phyloP scores from a whole-genome alignment of 1,140 invertebrate species.

The Ptiloglossa arizonensis region DNA sequence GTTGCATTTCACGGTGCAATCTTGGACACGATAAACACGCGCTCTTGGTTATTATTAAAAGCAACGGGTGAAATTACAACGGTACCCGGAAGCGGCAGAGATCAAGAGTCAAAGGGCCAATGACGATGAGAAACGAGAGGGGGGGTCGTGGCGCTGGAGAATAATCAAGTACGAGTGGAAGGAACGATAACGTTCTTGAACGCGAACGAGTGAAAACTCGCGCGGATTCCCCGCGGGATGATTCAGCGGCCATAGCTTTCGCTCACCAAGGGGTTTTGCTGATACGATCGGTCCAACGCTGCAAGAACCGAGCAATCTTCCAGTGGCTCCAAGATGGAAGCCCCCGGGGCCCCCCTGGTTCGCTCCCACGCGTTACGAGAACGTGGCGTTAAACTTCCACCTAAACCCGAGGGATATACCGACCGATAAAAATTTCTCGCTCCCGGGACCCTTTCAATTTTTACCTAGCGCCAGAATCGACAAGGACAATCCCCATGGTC shows the following conservation, averaged over 20 bases:
- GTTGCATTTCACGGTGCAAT: too few relatives aligned
- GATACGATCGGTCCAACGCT: conserved; percentile 25
- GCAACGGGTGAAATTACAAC: too few relatives aligned
- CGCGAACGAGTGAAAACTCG: conserved; percentile 25
- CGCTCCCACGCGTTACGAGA: not conserved
- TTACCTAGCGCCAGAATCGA: not conserved
- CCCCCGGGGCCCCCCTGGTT: not conserved
- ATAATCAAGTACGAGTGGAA: conserved; percentile 35
- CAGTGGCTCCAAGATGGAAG: not conserved
- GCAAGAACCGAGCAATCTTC: conserved; percentile 25
- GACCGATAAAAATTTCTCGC: conserved; percentile 17
- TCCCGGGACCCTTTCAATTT: not conserved
- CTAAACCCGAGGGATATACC: not conserved
- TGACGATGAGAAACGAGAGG: not conserved
- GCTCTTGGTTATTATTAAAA: too few relatives aligned
- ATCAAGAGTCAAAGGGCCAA: too few relatives aligned
- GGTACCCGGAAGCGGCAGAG: not conserved
- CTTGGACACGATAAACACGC: too few relatives aligned
- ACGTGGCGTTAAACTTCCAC: conserved; percentile 2
- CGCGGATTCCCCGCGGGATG: conserved; percentile 15
- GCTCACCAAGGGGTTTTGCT: conserved; percentile 15
- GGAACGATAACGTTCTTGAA: conserved; percentile 35
- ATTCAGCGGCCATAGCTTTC: conserved; percentile 36
- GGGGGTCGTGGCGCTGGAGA: not conserved
- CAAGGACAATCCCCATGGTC: too few relatives aligned